Evolutionary conservation across 2,113 vertebrate species (phyloP).

Genomic region (Odobenus rosmarus): DNA sequence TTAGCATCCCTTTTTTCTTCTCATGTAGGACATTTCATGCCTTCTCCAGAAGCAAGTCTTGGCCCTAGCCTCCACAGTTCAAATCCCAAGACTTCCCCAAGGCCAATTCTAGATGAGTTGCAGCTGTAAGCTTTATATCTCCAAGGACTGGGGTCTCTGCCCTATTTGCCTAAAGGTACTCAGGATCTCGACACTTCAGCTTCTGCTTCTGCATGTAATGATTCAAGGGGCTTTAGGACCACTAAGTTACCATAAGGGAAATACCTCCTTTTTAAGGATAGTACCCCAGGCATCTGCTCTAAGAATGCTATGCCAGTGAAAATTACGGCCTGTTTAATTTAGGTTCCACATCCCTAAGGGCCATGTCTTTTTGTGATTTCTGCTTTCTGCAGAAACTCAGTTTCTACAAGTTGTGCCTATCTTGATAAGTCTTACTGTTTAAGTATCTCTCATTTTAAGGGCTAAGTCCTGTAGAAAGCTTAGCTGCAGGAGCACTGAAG

Average conservation of each 20-base stretch:
- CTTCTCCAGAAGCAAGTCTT: background rate
- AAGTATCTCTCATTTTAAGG: background rate
- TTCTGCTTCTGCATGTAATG: background rate
- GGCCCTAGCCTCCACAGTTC: background rate
- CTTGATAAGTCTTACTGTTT: background rate
- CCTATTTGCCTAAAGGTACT: background rate
- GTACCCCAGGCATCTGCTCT: background rate
- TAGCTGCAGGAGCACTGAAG: background rate
- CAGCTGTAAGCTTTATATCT: background rate
- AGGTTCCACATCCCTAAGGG: background rate
- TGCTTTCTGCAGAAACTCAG: background rate
- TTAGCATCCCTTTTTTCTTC: background rate
- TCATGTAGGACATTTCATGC: background rate
- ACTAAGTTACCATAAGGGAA: background rate
- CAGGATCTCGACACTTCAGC: background rate
- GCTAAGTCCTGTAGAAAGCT: background rate
- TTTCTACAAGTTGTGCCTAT: background rate
- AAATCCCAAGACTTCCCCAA: background rate
- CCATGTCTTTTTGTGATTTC: background rate
- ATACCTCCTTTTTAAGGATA: background rate
- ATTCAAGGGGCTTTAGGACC: background rate
- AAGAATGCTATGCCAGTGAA: background rate
- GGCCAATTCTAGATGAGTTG: background rate
- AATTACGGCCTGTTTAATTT: background rate
- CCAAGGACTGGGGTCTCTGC: background rate